Percentiles rank a stretch among this genome's conserved stretches.
phyloP scores from a whole-genome alignment of 2,797 vertebrate genomes.

The Lutra lutra region DNA sequence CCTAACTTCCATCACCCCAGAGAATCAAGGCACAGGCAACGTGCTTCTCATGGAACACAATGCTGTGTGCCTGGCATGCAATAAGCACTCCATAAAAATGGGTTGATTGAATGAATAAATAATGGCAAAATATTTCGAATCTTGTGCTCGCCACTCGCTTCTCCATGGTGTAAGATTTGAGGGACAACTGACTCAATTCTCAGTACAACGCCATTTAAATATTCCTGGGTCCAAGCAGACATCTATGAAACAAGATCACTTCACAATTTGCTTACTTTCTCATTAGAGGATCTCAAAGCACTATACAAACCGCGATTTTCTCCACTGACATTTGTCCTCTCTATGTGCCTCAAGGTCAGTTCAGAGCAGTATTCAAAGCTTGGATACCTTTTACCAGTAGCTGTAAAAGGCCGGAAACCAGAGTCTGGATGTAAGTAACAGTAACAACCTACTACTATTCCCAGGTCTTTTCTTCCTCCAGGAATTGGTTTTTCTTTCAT shows the following conservation, averaged over 20 bases:
- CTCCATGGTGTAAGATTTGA: neutral
- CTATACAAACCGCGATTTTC: neutral
- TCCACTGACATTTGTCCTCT: neutral
- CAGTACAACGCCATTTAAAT: neutral
- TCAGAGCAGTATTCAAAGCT: neutral
- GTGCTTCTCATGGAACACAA: neutral
- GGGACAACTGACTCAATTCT: neutral
- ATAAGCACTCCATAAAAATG: neutral
- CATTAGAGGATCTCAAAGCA: conserved; percentile 60
- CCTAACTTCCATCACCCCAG: neutral
- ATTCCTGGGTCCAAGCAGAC: neutral
- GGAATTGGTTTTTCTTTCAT: neutral
- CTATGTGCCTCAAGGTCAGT: neutral
- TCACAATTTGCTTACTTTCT: neutral
- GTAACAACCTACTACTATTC: neutral
- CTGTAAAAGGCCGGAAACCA: neutral
- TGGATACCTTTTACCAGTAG: neutral
- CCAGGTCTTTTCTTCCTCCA: neutral
- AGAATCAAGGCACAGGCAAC: neutral
- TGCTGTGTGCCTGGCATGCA: neutral
- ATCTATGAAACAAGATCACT: neutral
- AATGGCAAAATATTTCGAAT: neutral
- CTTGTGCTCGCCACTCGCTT: neutral
- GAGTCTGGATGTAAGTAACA: neutral
- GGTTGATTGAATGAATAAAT: neutral